Evolutionary conservation across 2,797 vertebrate genomes (phyloP), one percentile per base, ranked within the genome.

Genomic region (Spea hammondii): DNA sequence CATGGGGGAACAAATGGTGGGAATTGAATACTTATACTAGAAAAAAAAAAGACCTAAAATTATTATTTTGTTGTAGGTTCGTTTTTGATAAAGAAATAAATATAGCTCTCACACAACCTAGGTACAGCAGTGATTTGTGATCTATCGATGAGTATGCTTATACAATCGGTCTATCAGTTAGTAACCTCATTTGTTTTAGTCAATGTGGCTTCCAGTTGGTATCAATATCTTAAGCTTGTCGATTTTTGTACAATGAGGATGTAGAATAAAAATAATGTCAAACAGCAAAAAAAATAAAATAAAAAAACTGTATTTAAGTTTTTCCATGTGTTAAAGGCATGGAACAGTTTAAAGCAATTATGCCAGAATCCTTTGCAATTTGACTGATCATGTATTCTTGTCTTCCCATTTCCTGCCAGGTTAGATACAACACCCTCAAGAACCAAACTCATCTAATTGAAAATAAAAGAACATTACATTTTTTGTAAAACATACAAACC

Each of bases 301-400:
- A 32, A 32, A 32, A 55, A 67, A 70, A 57, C 44, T 72, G 51
- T 13, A 5, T 6, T 32, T 67, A 65, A 78, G 62, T 54, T 53
- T 44, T 78, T 72, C 69, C 69, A 78, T 65, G 50, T 78, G 62
- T 72, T 65, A 54, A 6, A 77, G 10, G 57, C 65, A 77, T 72
- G 44, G 65, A 60, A 68, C 53, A 73, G 6, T 66, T 72, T 72
- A 72, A 72, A 65, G 51, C 13, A 50, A 65, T 49, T 49, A 48
- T 72, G n/a, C 44, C 9, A 60, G 14, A 79, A 60, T 44, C 32
- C 53, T 7, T 67, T 44, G 46, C n/a, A 50, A 46, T 73, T 13
- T 79, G 54, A 13, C 60, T 46, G 70, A 50, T 51, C 8, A 17
- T 14, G 10, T 45, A 62, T 17, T 65, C 32, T 70, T 53, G 4